phyloP scores from a whole-genome alignment of 1,140 invertebrate genomes.

The Drosophila sp. region DNA sequence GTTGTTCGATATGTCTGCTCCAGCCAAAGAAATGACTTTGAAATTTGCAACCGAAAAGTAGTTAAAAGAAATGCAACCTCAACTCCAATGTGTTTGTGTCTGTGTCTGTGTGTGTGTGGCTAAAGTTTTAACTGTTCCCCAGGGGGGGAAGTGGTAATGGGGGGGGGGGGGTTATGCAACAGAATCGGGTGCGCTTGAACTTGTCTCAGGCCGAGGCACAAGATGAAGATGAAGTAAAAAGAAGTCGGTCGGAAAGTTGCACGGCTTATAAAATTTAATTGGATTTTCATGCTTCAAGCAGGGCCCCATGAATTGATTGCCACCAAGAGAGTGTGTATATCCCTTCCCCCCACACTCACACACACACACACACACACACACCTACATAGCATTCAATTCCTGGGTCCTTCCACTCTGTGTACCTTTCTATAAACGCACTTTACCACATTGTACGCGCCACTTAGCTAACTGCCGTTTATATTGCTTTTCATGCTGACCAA shows the following conservation, averaged over 20 bases:
- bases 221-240: constrained; percentile 20
- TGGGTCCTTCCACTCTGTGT: constrained; percentile 10
- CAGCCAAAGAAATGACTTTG: constrained; percentile 59
- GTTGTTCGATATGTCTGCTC: constrained; percentile 64
- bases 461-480: constrained; percentile 70
- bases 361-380: background rate
- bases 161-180: constrained; percentile 21
- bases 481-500: constrained; percentile 61
- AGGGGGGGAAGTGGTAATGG: background rate
- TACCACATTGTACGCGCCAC: constrained; percentile 59
- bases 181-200: constrained; percentile 41
- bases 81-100: constrained; percentile 26
- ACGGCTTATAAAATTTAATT: constrained; percentile 81
- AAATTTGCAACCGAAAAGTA: constrained; percentile 60
- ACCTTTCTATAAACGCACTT: constrained; percentile 64
- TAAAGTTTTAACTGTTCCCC: constrained; percentile 68
- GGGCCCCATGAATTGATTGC: constrained; percentile 64
- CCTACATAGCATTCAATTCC: background rate
- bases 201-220: constrained; percentile 37
- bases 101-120: constrained; percentile 34
- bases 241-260: constrained; percentile 43
- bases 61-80: constrained; percentile 58
- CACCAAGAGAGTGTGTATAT: background rate
- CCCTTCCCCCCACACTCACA: background rate
- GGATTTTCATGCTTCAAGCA: constrained; percentile 57